Percentiles rank a stretch among this genome's conserved stretches.
phyloP scores from a whole-genome alignment of 2,888 invertebrate species.

The Tetramorium bicarinatum region DNA sequence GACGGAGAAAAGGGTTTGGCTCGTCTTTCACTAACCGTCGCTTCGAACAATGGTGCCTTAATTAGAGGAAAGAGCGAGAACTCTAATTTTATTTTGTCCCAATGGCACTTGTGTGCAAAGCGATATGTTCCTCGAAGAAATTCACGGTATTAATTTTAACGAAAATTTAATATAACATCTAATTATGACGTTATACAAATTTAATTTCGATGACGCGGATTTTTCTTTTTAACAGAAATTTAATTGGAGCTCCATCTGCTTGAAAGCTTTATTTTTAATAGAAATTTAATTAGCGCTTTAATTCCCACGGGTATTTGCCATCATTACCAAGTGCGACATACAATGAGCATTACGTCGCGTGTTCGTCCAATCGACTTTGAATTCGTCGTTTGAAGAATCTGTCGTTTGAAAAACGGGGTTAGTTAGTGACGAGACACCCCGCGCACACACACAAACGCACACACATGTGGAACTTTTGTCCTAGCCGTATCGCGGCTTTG shows the following conservation, averaged over 20 bases:
- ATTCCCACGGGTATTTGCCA: neutral
- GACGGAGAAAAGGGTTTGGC: constrained; percentile 74
- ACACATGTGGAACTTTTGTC: constrained; percentile 20
- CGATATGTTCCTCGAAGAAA: neutral
- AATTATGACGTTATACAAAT: neutral
- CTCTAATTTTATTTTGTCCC: constrained; percentile 2
- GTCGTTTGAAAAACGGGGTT: constrained; percentile 20
- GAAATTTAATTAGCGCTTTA: neutral
- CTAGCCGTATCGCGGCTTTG: constrained; percentile 30
- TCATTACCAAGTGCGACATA: neutral
- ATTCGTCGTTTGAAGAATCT: constrained; percentile 2
- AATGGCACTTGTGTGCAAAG: neutral
- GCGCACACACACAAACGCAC: neutral
- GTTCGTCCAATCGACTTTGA: neutral
- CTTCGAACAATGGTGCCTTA: constrained; percentile 14
- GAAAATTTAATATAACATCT: neutral
- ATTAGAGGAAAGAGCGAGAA: constrained; percentile 4
- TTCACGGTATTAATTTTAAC: neutral
- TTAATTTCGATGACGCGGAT: neutral
- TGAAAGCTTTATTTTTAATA: constrained; percentile 8
- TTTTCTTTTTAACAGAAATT: constrained; percentile 10
- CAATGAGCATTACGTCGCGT: neutral
- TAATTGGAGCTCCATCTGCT: neutral
- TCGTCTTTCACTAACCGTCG: constrained; percentile 58
- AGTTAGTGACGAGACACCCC: constrained; percentile 5